Base-by-base conservation (phyloP, 1,140 invertebrate genomes). In the Pseudomyrmex concolor region DNA sequence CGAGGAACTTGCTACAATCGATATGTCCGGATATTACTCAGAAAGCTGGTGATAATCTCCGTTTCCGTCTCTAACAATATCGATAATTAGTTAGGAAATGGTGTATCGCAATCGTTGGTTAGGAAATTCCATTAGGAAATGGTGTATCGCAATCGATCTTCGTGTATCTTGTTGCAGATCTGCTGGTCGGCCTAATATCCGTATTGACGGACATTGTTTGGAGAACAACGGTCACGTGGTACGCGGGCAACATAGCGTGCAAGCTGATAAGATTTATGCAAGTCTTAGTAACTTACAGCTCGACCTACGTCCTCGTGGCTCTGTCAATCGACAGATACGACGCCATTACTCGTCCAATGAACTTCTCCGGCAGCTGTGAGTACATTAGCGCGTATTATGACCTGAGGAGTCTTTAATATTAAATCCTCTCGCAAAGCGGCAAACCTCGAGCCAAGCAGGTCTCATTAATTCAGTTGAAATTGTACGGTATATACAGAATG, bases 271-370 rank as follows among this genome's bases (percentile, higher is more conserved):
- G 96, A 89, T 98, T 97, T 92, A 95, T 97, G 78, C 97, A 98
- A 95, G 96, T 96, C 0, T 95, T 98, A 43, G 98, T 98, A 45
- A 98, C 97, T 50, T 99, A 98, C 92, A 98, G 97, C 5, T 99
- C 98, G 1, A 99, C 98, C 0, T 99, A 99, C 91, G 98, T 99
- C 7, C 95, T 99, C 50, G 98, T 99, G 13, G 98, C 98, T 1
- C 95, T 99, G 25, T 99, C 98, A 89, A 98, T 99, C 86, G 98
- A 99, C 94, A 95, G 98, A 90, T 98, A 98, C 90, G 98, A 99
- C 91, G 98, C 98, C 85, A 99, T 99, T 90, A 98, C 97, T 8
- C 96, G 98, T 93, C 98, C 98, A 0, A 98, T 99, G 97, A 98
- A 98, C 94, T 98, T 98, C 93, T 97, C 97, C 25, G 97, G 97